These are phyloP conservation scores for Melanaphis sacchari DNA, from an alignment of 1,140 invertebrate genomes.

Conservation along the genomic window DNA sequence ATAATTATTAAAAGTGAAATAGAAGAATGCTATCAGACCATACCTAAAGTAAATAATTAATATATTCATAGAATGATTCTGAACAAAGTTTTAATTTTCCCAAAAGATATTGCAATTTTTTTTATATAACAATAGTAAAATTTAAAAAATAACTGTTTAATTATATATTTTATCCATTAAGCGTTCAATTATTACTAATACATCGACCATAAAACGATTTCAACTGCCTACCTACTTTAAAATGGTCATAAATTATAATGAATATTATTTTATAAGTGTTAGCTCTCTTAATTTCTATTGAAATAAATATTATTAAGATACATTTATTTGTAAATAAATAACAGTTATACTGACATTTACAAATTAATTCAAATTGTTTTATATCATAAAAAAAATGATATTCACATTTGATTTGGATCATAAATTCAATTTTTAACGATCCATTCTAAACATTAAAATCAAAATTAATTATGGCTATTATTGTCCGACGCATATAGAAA, in stretches of 20 bases:
- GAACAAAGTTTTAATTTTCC: too few species aligned
- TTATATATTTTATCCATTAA: too few species aligned
- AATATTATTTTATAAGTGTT: too few species aligned
- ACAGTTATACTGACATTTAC: background rate
- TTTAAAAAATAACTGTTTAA: background rate
- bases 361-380: background rate
- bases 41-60: too few species aligned
- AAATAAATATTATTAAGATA: background rate
- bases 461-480: background rate
- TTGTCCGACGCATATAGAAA: background rate
- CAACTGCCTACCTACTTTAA: too few species aligned
- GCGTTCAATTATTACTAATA: too few species aligned
- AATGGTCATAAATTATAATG: too few species aligned
- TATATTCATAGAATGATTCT: background rate
- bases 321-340: background rate
- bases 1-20: too few species aligned
- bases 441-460: background rate
- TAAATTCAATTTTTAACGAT: background rate
- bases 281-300: too few species aligned
- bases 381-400: background rate
- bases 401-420: background rate
- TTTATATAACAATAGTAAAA: background rate
- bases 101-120: too few species aligned
- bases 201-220: too few species aligned
- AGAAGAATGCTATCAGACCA: too few species aligned